phyloP scores from a whole-genome alignment of 2,888 invertebrate species.

The Meloe dianella region DNA sequence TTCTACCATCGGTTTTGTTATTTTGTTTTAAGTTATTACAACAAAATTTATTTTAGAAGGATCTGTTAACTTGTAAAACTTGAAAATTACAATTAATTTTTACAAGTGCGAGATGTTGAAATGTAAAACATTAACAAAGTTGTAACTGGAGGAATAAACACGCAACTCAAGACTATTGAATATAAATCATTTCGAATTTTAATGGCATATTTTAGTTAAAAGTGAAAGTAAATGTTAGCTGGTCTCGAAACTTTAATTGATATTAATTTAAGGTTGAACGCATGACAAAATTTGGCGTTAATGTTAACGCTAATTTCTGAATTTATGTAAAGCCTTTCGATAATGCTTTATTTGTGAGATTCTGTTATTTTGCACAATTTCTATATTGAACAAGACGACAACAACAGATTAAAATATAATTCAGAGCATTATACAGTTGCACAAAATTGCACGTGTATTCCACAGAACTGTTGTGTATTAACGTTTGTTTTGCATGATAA shows the following conservation, averaged over 20 bases:
- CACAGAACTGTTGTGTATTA: constrained; percentile 7
- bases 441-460: constrained; percentile 14
- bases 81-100: constrained; percentile 7
- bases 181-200: neutral
- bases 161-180: neutral
- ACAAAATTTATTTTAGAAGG: neutral
- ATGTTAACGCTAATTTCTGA: too few relatives aligned
- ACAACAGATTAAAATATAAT: neutral
- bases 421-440: neutral
- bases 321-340: too few relatives aligned
- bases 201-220: neutral
- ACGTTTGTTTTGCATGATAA: constrained; percentile 17
- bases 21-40: neutral
- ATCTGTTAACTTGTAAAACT: neutral
- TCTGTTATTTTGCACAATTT: neutral
- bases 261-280: too few relatives aligned
- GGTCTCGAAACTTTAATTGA: neutral
- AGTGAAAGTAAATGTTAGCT: neutral
- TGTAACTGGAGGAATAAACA: neutral
- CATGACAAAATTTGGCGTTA: too few relatives aligned
- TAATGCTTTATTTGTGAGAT: too few relatives aligned
- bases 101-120: neutral
- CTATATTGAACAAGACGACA: neutral
- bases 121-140: constrained; percentile 6
- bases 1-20: neutral